Evolutionary conservation across 2,113 vertebrate species (phyloP).

Genomic region (Oncorhynchus kisutch): DNA sequence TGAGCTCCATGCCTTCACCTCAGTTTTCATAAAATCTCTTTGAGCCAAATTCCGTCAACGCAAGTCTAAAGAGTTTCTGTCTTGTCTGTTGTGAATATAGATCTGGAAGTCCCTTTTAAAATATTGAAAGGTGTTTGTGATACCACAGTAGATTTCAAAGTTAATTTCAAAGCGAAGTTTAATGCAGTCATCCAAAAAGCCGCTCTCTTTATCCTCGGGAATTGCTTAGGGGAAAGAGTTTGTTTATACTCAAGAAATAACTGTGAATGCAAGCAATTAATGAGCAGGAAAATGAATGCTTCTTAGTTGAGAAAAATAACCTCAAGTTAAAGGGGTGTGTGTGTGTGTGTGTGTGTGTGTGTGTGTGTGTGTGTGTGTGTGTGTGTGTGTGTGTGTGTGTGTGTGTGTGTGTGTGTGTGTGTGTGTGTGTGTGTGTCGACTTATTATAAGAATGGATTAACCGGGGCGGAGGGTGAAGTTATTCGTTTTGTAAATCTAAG

Average conservation of each 20-base stretch:
- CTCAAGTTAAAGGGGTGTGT: constrained; percentile 5
- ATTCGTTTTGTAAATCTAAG: constrained; percentile 10
- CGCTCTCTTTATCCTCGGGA: constrained; percentile 23
- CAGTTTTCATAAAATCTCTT: constrained; percentile 1
- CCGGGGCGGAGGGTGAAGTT: background rate
- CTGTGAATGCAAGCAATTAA: constrained; percentile 41
- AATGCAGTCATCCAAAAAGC: constrained; percentile 18
- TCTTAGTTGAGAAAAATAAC: constrained; percentile 32
- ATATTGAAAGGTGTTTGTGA: constrained; percentile 15
- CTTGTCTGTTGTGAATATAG: background rate
- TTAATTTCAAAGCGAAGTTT: constrained; percentile 25
- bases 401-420: too few relatives aligned
- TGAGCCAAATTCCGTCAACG: background rate
- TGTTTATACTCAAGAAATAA: constrained; percentile 53
- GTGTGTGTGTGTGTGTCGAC: background rate
- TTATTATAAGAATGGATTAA: constrained; percentile 15
- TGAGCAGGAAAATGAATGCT: constrained; percentile 50
- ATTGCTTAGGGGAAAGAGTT: constrained; percentile 47
- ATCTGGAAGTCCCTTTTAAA: background rate
- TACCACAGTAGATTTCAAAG: constrained; percentile 11
- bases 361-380: too few relatives aligned
- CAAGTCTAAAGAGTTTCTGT: background rate
- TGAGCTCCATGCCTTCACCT: background rate
- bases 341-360: too few relatives aligned
- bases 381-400: too few relatives aligned